phyloP scores from a whole-genome alignment of 2,113 vertebrate species.

The Gorilla gorilla region DNA sequence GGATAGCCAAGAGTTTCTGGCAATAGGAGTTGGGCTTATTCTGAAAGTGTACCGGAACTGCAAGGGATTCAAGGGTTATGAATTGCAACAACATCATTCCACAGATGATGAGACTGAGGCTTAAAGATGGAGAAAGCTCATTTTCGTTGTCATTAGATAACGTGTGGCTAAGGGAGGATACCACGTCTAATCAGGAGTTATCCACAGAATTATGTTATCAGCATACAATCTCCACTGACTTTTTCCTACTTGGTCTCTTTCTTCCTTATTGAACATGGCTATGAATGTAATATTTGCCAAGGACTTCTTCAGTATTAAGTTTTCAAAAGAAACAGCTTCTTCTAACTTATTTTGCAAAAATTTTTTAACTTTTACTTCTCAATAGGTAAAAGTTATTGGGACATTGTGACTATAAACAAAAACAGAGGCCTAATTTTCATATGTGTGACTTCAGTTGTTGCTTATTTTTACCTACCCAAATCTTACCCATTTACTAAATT shows the following conservation, averaged over 20 bases:
- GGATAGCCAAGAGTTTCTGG: slow-evolving; percentile 69
- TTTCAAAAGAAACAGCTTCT: neutral
- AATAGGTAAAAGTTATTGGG: neutral
- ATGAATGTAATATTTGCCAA: neutral
- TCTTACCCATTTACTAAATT: neutral
- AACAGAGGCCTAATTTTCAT: neutral
- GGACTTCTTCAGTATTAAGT: neutral
- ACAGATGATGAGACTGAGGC: neutral
- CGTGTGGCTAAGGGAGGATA: neutral
- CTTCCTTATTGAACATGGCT: neutral
- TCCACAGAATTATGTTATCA: neutral
- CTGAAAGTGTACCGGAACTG: neutral
- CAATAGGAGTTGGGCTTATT: slow-evolving; percentile 2
- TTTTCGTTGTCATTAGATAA: neutral
- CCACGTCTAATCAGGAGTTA: no score
- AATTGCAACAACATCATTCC: neutral
- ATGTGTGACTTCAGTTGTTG: neutral
- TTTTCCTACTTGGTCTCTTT: neutral
- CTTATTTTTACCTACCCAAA: neutral
- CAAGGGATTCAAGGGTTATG: neutral
- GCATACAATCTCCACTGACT: neutral
- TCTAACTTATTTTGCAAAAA: neutral
- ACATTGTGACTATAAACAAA: neutral
- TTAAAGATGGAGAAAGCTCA: neutral
- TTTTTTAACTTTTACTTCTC: neutral